A percentile compares a stretch with the other conserved stretches of the same genome.
phyloP scores from a whole-genome alignment of 2,888 invertebrate genomes.

The Clepsis dumicolana region DNA sequence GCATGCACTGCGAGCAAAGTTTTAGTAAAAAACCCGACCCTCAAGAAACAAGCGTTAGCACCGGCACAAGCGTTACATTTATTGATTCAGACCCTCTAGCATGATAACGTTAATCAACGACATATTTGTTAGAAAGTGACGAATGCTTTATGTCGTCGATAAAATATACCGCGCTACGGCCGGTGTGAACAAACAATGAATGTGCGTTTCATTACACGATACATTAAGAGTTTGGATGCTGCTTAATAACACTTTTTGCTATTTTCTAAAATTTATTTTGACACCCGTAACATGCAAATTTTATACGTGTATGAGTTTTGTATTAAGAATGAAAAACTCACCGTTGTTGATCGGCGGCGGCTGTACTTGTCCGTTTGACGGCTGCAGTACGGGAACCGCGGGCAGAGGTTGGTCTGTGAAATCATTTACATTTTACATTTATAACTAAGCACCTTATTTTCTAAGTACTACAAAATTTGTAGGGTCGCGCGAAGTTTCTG shows the following conservation, averaged over 20 bases:
- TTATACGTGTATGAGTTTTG: not conserved
- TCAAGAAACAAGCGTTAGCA: not conserved
- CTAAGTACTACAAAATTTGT: too few species aligned
- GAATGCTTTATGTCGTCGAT: too few species aligned
- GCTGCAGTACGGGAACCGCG: slow-evolving; percentile 48
- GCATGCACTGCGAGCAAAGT: not conserved
- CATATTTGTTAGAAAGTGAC: too few species aligned
- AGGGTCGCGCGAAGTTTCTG: too few species aligned
- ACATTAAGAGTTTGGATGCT: not conserved
- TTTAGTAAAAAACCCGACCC: not conserved
- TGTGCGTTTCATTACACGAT: not conserved
- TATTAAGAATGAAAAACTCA: slow-evolving; percentile 1
- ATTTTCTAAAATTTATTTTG: slow-evolving; percentile 18
- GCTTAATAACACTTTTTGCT: not conserved
- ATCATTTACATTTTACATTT: not conserved
- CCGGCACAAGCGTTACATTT: not conserved
- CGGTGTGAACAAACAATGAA: too few species aligned
- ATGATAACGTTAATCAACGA: too few species aligned
- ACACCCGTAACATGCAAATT: slow-evolving; percentile 45
- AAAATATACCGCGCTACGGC: too few species aligned
- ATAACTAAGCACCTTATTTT: not conserved
- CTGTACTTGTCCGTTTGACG: slow-evolving; percentile 51
- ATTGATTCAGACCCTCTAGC: too few species aligned
- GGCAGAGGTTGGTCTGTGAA: slow-evolving; percentile 47
- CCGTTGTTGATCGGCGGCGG: slow-evolving; percentile 27